phyloP scores from a whole-genome alignment of 2,113 vertebrate species.

The Chloebia gouldiae region DNA sequence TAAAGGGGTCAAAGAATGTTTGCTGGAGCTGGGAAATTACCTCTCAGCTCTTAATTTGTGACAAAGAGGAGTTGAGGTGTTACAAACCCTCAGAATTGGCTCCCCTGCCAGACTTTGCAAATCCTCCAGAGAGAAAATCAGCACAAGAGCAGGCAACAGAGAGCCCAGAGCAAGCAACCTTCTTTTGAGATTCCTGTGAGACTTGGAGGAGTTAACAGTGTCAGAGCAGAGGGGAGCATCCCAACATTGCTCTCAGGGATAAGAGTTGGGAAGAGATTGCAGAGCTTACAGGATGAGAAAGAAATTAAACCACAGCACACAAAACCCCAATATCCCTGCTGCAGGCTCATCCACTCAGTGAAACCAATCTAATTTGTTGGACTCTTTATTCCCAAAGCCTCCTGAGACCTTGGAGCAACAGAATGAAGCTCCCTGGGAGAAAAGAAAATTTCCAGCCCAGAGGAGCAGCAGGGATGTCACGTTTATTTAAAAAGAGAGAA shows the following conservation, averaged over 20 bases:
- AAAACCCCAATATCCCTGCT: not conserved
- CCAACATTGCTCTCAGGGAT: not conserved
- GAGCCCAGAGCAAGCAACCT: not conserved
- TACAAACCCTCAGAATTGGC: not conserved
- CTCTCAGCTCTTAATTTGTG: not conserved
- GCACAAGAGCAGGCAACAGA: not conserved
- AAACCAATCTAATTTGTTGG: slow-evolving; percentile 51
- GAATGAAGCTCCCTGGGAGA: not conserved
- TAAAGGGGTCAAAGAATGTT: not conserved
- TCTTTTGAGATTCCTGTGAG: not conserved
- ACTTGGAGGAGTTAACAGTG: not conserved
- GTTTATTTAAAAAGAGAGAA: not conserved
- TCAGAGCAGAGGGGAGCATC: not conserved
- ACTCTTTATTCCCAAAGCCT: slow-evolving; percentile 45
- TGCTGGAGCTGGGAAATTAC: not conserved
- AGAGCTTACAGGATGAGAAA: slow-evolving; percentile 20
- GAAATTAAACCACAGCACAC: slow-evolving; percentile 26
- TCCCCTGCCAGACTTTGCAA: not conserved
- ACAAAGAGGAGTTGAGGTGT: not conserved
- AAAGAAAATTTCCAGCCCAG: not conserved
- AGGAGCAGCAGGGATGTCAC: not conserved
- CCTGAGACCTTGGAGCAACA: slow-evolving; percentile 8
- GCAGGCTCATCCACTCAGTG: slow-evolving; percentile 22
- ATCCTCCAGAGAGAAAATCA: not conserved
- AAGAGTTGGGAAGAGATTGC: not conserved